Evolutionary conservation across 2,113 vertebrate genomes (phyloP).

Genomic region (Rhea pennata): DNA sequence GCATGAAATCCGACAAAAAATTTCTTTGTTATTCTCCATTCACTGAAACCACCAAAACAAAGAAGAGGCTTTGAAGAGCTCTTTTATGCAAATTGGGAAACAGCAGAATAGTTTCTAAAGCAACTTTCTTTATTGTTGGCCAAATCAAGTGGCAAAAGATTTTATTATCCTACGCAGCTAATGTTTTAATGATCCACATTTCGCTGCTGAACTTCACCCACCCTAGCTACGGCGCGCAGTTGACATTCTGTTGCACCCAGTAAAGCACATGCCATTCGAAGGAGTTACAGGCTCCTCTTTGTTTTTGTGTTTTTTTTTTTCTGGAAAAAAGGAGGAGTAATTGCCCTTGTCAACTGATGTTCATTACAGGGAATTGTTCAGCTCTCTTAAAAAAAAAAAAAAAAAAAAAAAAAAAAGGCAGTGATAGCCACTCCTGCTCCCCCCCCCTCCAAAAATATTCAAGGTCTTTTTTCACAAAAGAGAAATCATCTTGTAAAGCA

Average conservation of each 20-base stretch:
- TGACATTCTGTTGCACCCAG: conserved; percentile 47
- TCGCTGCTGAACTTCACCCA: conserved; percentile 30
- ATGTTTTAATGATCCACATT: conserved; percentile 32
- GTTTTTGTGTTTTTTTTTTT: neutral
- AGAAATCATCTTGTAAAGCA: conserved; percentile 36
- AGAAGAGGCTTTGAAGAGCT: neutral
- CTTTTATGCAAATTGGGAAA: conserved; percentile 33
- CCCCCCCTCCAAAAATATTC: neutral
- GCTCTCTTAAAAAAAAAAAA: conserved; percentile 53
- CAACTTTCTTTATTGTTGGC: conserved; percentile 27
- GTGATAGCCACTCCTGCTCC: conserved; percentile 10
- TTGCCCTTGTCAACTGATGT: conserved; percentile 42
- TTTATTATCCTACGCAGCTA: conserved; percentile 32
- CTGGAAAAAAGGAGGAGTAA: conserved; percentile 27
- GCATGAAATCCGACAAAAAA: neutral
- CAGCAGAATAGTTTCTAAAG: conserved; percentile 15
- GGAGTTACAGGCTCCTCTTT: conserved; percentile 52
- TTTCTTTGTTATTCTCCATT: conserved; percentile 26
- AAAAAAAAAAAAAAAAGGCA: conserved; percentile 62
- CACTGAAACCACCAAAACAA: neutral
- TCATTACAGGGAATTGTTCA: conserved; percentile 28
- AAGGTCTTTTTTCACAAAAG: conserved; percentile 44
- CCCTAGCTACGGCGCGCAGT: neutral
- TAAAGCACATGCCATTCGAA: conserved; percentile 31
- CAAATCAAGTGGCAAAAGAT: conserved; percentile 32